These are phyloP conservation scores for Mesocentrotus franciscanus DNA, from an alignment of 53 echinoderm and acorn worm species.

Conservation along the genomic window DNA sequence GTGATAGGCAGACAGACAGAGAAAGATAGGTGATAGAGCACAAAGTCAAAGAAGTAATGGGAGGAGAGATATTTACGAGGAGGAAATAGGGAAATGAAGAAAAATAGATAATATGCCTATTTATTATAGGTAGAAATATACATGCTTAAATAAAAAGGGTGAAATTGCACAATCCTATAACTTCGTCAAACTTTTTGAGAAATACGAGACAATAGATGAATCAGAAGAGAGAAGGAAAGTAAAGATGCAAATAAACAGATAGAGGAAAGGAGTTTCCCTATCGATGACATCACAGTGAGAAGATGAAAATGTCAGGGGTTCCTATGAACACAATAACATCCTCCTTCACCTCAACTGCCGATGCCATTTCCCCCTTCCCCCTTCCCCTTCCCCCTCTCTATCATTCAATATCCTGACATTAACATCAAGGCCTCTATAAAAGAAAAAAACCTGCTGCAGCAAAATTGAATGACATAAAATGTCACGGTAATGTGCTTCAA, in stretches of 20 bases:
- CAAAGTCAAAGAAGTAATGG: no score
- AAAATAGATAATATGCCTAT: no score
- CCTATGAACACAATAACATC: background rate
- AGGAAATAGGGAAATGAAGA: no score
- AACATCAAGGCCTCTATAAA: background rate
- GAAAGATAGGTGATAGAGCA: no score
- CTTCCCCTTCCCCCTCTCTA: background rate
- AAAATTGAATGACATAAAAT: no score
- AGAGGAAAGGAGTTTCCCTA: conserved; percentile 19
- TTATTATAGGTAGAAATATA: no score
- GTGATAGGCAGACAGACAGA: no score
- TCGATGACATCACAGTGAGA: conserved; percentile 4
- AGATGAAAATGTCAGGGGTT: background rate
- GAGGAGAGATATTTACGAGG: no score
- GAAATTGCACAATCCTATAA: background rate
- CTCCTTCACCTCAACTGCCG: background rate
- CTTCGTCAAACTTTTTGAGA: background rate
- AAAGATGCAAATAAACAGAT: background rate
- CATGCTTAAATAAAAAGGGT: background rate
- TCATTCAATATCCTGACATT: conserved; percentile 22
- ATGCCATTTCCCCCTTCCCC: background rate
- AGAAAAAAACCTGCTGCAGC: no score
- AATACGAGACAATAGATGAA: background rate
- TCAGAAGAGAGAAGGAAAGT: background rate
- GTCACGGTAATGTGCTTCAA: no score